These are phyloP conservation scores for Cebidichthys violaceus DNA, from an alignment of 2,113 vertebrate genomes.

Conservation along the genomic window DNA sequence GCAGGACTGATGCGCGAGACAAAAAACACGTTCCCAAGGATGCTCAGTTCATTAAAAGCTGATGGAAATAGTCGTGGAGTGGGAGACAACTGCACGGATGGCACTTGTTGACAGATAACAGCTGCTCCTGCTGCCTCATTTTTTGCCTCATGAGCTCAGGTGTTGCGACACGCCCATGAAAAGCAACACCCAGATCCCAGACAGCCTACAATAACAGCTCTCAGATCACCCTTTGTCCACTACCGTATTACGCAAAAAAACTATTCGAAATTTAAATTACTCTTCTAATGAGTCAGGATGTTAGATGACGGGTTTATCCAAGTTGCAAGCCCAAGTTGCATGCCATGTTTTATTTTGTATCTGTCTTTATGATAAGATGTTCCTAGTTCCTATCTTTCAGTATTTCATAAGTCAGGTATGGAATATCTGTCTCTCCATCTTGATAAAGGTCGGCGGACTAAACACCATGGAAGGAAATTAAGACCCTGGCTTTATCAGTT, in stretches of 20 bases:
- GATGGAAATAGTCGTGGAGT: neutral
- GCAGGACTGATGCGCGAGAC: neutral
- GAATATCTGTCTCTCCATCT: neutral
- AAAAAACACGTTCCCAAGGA: neutral
- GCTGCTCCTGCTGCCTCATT: conserved; percentile 18
- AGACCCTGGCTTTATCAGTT: neutral
- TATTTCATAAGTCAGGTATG: neutral
- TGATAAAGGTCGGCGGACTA: neutral
- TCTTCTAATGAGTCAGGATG: neutral
- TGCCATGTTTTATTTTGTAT: neutral
- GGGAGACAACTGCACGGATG: neutral
- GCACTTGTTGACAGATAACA: conserved; percentile 33
- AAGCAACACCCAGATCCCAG: conserved; percentile 9
- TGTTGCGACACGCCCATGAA: conserved; percentile 52
- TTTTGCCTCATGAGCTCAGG: conserved; percentile 58
- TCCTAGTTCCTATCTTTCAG: neutral
- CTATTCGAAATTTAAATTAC: neutral
- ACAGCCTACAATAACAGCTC: neutral
- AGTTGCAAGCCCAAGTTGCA: too few relatives aligned
- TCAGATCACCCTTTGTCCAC: too few relatives aligned
- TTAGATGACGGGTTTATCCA: neutral
- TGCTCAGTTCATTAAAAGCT: neutral
- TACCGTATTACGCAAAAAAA: neutral
- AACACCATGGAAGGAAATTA: neutral
- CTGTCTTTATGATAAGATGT: neutral